Percentiles rank a stretch among this genome's conserved stretches.
Evolutionary conservation across 2,113 vertebrate species (phyloP).

Genomic region (zebrafish (Danio rerio)): DNA sequence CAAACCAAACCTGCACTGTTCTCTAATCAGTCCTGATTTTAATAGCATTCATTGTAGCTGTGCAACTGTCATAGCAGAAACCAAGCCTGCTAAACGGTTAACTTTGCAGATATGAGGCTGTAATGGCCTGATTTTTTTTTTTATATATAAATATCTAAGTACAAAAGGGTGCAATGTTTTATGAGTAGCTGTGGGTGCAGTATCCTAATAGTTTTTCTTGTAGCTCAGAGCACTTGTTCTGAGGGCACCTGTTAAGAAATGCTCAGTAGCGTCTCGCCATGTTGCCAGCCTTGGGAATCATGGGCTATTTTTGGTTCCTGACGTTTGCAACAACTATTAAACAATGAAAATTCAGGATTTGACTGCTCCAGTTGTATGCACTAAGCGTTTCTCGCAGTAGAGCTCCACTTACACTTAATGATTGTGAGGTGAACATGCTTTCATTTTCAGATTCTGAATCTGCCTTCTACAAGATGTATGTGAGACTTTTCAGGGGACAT

Average conservation of each 20-base stretch:
- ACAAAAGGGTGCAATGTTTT: not conserved
- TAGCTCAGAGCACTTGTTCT: not conserved
- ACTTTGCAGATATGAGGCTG: not conserved
- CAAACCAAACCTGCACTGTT: too few species aligned
- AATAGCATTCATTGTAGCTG: too few species aligned
- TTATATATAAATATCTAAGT: not conserved
- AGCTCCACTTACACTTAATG: not conserved
- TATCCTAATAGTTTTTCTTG: conserved; percentile 7
- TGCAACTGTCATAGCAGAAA: too few species aligned
- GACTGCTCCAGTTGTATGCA: not conserved
- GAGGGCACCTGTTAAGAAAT: conserved; percentile 15
- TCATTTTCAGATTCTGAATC: conserved; percentile 13
- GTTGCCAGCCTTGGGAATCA: conserved; percentile 12
- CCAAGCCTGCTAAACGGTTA: too few species aligned
- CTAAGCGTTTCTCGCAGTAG: not conserved
- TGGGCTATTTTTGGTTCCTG: conserved; percentile 20
- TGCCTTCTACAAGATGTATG: not conserved
- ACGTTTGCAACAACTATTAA: not conserved
- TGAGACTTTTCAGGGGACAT: not conserved
- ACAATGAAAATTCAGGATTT: conserved; percentile 1
- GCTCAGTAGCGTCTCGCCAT: not conserved
- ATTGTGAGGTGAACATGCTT: not conserved
- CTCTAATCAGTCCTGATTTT: too few species aligned
- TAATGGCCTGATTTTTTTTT: not conserved
- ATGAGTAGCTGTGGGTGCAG: not conserved